Base-by-base conservation (phyloP, 2,113 vertebrate genomes). In the Aphyosemion australe region DNA sequence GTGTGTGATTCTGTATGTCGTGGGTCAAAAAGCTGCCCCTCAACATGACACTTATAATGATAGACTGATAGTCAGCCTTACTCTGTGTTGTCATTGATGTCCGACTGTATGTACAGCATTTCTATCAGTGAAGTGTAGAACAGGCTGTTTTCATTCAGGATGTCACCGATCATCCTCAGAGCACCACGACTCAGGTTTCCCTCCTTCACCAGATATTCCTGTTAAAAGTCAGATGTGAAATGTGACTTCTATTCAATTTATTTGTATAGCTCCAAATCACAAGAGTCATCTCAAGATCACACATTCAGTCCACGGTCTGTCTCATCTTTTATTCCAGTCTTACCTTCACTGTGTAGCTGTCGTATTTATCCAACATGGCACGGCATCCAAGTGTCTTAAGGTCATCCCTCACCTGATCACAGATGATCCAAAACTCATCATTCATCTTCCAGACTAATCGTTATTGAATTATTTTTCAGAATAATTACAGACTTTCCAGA, bases 341-440 rank as follows among this genome's bases (percentile, higher is more conserved):
- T 87, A 94, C 93, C 90, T 91, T 92, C n/a, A 93, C 88, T 13
- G 93, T 90, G 71, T 91, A 94, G 20, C 90, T 74, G 55, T 94
- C 92, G 65, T 92, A 94, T 68, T 90, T 92, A 45, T 82, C 13
- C 73, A 93, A 12, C 56, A 73, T 84, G 42, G 82, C 79, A 5
- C 73, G 61, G 72, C 93, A 94, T 84, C 88, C 90, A 1, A 78
- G 67, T 14, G 6, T 16, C 67, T 84, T 89, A 1, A 93, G 61
- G 49, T 93, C 90, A 4, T 90, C 81, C 66, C 69, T 89, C 65
- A 94, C 83, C 93, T 94, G 65, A 11, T 19, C 19, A 69, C 12
- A 74, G 10, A 65, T 15, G 1, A 42, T 5, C 9, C 5, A 64
- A 3, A 0, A 12, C 12, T 46, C 21, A 45, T 21, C 7, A 21